These are phyloP conservation scores for Lontra canadensis DNA, from an alignment of 2,113 vertebrate species.

Conservation along the genomic window DNA sequence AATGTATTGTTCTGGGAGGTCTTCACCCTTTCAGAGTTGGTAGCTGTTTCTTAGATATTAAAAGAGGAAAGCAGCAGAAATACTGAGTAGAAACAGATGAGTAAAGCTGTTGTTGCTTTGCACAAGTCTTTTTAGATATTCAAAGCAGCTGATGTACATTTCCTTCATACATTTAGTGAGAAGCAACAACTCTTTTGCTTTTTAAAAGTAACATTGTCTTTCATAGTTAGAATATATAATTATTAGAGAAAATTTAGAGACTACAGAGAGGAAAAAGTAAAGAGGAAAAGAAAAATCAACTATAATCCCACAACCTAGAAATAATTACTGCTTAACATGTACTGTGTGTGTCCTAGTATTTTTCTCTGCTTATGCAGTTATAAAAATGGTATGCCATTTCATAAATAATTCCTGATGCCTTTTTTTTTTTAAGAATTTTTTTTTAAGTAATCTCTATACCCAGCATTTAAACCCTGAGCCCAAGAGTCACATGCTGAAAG, in stretches of 20 bases:
- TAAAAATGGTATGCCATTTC: neutral
- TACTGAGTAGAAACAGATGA: conserved; percentile 17
- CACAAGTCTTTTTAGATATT: neutral
- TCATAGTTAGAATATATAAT: conserved; percentile 22
- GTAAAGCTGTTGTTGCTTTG: neutral
- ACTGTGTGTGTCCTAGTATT: neutral
- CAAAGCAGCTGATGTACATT: neutral
- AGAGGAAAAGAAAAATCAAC: conserved; percentile 17
- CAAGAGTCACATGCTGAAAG: neutral
- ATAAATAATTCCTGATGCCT: neutral
- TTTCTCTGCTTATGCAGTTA: conserved; percentile 18
- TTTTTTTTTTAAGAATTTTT: neutral
- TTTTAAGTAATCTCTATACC: neutral
- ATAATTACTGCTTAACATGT: neutral
- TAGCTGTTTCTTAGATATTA: neutral
- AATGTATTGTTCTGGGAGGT: conserved; percentile 54
- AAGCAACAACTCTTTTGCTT: neutral
- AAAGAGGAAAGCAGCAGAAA: conserved; percentile 4
- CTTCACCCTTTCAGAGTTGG: neutral
- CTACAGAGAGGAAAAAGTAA: conserved; percentile 1
- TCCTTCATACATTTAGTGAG: neutral
- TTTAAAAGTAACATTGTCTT: conserved; percentile 44
- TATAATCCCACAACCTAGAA: neutral
- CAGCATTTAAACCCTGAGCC: neutral
- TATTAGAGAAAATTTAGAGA: conserved; percentile 4